A percentile compares a stretch with the other conserved stretches of the same genome.
Conservation (phyloP, 2,888 invertebrate genomes). For the Hesperia comma region DNA sequence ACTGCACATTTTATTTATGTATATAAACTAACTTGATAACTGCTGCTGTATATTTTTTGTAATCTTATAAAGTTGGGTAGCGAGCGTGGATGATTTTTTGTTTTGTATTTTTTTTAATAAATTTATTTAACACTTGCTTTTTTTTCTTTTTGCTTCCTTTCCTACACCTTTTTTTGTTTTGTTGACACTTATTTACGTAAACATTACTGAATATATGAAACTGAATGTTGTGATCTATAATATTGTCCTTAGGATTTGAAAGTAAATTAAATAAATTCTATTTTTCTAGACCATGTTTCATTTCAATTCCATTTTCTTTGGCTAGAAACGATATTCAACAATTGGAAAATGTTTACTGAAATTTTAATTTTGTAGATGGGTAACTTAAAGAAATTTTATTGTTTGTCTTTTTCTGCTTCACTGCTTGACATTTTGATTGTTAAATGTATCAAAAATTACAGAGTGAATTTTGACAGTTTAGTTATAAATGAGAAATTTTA, state of each 20-base stretch:
- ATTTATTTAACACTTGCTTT: conserved; percentile 74
- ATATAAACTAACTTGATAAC: conserved; percentile 66
- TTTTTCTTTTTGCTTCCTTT: conserved; percentile 54
- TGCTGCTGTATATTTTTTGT: conserved; percentile 66
- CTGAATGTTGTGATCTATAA: conserved; percentile 67
- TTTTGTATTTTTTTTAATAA: conserved; percentile 79
- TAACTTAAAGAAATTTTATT: no score
- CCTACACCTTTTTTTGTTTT: conserved; percentile 29
- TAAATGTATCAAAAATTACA: no score
- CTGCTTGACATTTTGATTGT: no score
- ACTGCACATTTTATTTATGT: conserved; percentile 58
- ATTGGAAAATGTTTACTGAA: no score
- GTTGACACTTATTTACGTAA: conserved; percentile 4
- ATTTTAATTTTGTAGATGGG: no score
- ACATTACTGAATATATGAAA: conserved; percentile 50
- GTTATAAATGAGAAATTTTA: no score
- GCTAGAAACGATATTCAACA: no score
- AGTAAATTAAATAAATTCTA: conserved; percentile 71
- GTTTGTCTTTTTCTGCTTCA: no score
- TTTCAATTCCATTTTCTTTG: conserved; percentile 24
- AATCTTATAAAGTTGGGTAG: conserved; percentile 68
- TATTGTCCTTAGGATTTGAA: conserved; percentile 62
- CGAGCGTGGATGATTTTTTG: conserved; percentile 71
- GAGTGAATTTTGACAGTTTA: no score
- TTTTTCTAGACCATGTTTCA: conserved; percentile 71